Evolutionary conservation across 2,113 vertebrate genomes (phyloP).

Genomic region (Sylvietta virens): DNA sequence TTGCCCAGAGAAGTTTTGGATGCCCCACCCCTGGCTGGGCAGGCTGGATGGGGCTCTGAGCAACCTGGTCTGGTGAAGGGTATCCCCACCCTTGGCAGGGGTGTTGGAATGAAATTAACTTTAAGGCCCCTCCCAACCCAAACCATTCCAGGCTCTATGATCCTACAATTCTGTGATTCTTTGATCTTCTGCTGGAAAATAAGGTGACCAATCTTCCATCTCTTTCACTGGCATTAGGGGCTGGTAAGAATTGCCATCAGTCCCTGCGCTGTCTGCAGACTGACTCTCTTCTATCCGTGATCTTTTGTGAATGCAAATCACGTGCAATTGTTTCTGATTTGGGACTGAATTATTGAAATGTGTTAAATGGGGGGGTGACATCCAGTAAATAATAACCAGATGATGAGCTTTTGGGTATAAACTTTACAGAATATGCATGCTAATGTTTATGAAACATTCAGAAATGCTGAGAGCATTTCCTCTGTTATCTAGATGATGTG

Average conservation of each 20-base stretch:
- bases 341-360: neutral
- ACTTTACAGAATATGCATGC: neutral
- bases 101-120: neutral
- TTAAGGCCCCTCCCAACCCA: neutral
- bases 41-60: neutral
- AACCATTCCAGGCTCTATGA: neutral
- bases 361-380: neutral
- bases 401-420: neutral
- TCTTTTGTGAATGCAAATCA: neutral
- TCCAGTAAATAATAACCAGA: neutral
- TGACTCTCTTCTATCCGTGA: neutral
- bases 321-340: neutral
- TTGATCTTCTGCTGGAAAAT: neutral
- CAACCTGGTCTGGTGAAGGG: neutral
- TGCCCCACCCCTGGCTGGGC: neutral
- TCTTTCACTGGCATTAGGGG: neutral
- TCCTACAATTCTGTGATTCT: neutral
- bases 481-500: neutral
- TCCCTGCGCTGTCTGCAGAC: neutral
- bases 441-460: neutral
- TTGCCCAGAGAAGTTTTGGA: neutral
- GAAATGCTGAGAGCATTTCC: neutral
- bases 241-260: neutral
- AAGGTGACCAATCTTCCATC: neutral
- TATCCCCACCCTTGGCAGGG: accelerated